Evolutionary conservation across 2,797 vertebrate genomes (phyloP), one percentile per base, ranked within the genome.

Genomic region (Bradypus variegatus): DNA sequence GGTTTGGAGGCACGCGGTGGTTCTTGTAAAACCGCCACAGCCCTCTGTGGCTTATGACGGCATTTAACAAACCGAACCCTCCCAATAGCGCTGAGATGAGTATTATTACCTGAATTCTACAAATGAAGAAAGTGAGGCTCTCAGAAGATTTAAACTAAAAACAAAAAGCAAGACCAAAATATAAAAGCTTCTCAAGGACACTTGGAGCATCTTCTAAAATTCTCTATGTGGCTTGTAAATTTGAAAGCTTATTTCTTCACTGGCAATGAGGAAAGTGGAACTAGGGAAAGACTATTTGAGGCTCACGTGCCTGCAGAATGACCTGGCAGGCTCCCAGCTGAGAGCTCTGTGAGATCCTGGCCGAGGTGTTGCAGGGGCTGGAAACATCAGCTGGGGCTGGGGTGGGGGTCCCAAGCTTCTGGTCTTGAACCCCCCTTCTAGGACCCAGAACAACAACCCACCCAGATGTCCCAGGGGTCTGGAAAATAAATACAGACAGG

Each of bases 271-370:
- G n/a, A 29, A 18, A 55, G 13, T 5, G 1, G 0, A 10, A 8
- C 11, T 1, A 38, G 29, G 38, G 23, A 38, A 15, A 31, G 48
- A 31, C 1, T 7, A 3, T 23, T 14, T 5, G 13, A 31, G 48
- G 33, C 15, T 23, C 38, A 0, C 0, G 0, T 1, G 3, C 15
- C 15, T 4, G 1, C 9, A 2, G 45, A 5, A 10, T 38, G 36
- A 2, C 0, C 3, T 1, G 33, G 62, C 19, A n/a, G 76, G 5
- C 15, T 86, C 65, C 86, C 60, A 62, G 62, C 62, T 33, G 70
- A 21, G 6, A 16, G 36, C 76, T 58, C 33, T 21, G 0, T 1
- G 21, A 53, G 9, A 14, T 25, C 64, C 16, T 4, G 13, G 27
- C 16, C 13, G 38, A 25, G 7, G 62, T 6, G 14, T 33, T 33